phyloP scores from a whole-genome alignment of 2,113 vertebrate genomes.

The Ariopsis seemanni region DNA sequence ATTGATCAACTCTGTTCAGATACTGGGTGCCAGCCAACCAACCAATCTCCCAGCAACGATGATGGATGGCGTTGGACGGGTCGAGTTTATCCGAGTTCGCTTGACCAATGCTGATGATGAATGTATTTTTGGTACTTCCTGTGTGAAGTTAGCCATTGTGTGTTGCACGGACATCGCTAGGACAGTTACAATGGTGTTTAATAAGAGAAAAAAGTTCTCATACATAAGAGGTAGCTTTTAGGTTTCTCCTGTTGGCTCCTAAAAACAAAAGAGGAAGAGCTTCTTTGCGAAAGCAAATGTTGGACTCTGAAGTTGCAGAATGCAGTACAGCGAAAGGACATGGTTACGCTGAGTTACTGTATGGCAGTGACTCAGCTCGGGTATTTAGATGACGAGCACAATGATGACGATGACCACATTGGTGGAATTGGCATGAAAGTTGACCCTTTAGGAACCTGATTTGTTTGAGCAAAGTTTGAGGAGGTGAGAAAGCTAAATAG shows the following conservation, averaged over 20 bases:
- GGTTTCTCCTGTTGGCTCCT: too few relatives aligned
- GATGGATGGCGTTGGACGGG: too few relatives aligned
- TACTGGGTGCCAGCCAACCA: too few relatives aligned
- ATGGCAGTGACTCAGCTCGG: background rate
- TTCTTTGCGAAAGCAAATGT: background rate
- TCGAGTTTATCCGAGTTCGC: too few relatives aligned
- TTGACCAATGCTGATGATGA: too few relatives aligned
- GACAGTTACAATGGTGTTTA: background rate
- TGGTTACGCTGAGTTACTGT: background rate
- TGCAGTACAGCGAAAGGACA: background rate
- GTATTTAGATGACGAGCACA: background rate
- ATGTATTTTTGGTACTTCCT: background rate
- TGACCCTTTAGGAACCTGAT: background rate
- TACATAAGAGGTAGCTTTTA: background rate
- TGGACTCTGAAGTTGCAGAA: background rate
- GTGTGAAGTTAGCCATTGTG: background rate
- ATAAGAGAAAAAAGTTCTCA: background rate
- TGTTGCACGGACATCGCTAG: background rate
- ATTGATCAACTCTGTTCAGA: too few relatives aligned
- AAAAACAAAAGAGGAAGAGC: background rate
- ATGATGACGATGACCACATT: too few relatives aligned
- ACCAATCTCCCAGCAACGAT: too few relatives aligned
- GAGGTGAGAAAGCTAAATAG: background rate
- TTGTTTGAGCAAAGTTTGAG: background rate
- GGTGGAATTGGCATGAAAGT: background rate